Percentiles rank a stretch among this genome's conserved stretches.
These are phyloP conservation scores for Drosophila murphyi DNA, from an alignment of 1,140 invertebrate genomes.

Conservation along the genomic window DNA sequence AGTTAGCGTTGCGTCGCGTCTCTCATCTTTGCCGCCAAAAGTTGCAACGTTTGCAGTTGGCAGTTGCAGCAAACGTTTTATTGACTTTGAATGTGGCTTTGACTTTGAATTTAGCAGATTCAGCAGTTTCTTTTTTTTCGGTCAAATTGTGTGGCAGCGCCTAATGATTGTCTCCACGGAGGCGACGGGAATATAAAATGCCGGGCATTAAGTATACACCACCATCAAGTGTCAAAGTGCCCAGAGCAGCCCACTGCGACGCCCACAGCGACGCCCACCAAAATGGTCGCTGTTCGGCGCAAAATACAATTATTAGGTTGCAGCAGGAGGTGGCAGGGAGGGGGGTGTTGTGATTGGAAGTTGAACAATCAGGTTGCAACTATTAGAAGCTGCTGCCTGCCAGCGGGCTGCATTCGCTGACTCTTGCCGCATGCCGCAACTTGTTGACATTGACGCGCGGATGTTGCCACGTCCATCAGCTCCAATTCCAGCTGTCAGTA, in stretches of 20 bases:
- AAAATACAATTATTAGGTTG: conserved; percentile 73
- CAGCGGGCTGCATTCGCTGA: neutral
- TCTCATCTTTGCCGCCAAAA: conserved; percentile 51
- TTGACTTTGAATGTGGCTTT: conserved; percentile 58
- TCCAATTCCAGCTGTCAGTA: conserved; percentile 38
- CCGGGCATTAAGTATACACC: conserved; percentile 68
- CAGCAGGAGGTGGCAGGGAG: conserved; percentile 6
- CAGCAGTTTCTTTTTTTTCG: conserved; percentile 47
- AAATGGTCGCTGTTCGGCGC: conserved; percentile 29
- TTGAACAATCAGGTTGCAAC: conserved; percentile 1
- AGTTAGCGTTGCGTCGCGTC: conserved; percentile 31
- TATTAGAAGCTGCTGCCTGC: conserved; percentile 16
- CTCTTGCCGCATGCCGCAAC: conserved; percentile 49
- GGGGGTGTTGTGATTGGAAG: conserved; percentile 1
- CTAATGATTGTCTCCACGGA: conserved; percentile 74
- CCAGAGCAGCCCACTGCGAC: conserved; percentile 27
- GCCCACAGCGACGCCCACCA: conserved; percentile 62
- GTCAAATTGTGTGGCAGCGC: conserved; percentile 68
- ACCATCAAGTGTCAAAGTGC: conserved; percentile 59
- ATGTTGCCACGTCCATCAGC: conserved; percentile 47
- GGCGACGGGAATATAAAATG: conserved; percentile 7
- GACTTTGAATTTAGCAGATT: conserved; percentile 51
- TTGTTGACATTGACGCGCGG: conserved; percentile 73
- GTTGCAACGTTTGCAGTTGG: conserved; percentile 10
- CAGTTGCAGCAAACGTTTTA: conserved; percentile 61